Evolutionary conservation across 2,888 invertebrate genomes (phyloP).

Genomic region (Chrysolina oricalcia): DNA sequence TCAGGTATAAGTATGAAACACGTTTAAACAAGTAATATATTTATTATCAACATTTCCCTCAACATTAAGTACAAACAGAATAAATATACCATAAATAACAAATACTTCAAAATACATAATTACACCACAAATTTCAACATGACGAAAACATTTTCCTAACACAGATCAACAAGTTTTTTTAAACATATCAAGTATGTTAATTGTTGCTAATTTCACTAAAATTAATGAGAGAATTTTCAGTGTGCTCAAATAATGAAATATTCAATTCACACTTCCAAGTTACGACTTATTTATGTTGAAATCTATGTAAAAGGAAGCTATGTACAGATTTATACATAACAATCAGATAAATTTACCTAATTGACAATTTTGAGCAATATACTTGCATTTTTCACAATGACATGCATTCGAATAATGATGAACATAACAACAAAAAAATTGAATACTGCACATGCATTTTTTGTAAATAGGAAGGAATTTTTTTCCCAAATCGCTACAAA

Average conservation of each 20-base stretch:
- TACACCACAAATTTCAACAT: neutral
- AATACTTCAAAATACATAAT: constrained; percentile 12
- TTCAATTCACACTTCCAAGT: neutral
- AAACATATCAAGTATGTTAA: neutral
- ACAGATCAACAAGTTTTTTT: neutral
- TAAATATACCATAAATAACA: constrained; percentile 29
- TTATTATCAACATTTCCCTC: constrained; percentile 20
- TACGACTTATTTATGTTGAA: neutral
- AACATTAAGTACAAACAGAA: constrained; percentile 16
- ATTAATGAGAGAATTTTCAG: neutral
- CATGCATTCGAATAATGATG: neutral
- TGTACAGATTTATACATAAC: constrained; percentile 13
- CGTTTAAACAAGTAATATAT: neutral
- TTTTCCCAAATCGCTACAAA: constrained; percentile 2
- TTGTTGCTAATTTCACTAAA: neutral
- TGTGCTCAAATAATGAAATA: neutral
- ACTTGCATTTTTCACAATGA: neutral
- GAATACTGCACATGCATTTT: neutral
- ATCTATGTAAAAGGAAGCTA: neutral
- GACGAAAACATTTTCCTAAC: neutral
- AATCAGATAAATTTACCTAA: neutral
- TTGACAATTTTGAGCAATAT: constrained; percentile 14
- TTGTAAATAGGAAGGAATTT: neutral
- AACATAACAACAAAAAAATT: neutral
- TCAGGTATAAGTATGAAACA: neutral